Conservation (phyloP, 2,888 invertebrate species). For the Strigamia crassipes region DNA sequence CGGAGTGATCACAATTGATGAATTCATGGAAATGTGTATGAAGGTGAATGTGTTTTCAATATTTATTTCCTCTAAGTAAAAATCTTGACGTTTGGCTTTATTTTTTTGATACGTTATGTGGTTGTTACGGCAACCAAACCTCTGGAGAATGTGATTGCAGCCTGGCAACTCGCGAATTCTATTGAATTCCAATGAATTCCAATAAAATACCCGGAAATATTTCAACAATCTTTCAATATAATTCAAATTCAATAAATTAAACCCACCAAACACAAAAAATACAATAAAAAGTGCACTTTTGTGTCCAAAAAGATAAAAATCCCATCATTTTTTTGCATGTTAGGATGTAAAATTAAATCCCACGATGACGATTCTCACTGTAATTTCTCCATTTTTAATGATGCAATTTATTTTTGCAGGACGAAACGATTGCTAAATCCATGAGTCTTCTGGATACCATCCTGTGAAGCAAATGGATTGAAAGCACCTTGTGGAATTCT, state of each 20-base stretch:
- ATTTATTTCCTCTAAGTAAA: not conserved
- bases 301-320: not conserved
- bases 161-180: not conserved
- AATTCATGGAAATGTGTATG: conserved; percentile 91
- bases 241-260: not conserved
- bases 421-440: conserved; percentile 50
- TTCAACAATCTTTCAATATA: not conserved
- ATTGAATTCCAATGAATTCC: conserved; percentile 15
- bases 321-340: not conserved
- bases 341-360: too few relatives aligned
- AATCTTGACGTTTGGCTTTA: not conserved
- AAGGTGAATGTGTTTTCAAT: conserved; percentile 65
- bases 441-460: conserved; percentile 49
- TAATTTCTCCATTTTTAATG: not conserved
- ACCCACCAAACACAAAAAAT: not conserved
- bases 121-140: conserved; percentile 10
- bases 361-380: too few relatives aligned
- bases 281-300: not conserved
- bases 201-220: not conserved
- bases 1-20: conserved; percentile 92
- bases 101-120: not conserved
- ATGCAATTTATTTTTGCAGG: conserved; percentile 45
- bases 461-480: conserved; percentile 39
- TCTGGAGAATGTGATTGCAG: not conserved
- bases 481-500: conserved; percentile 40